Evolutionary conservation across 2,113 vertebrate genomes (phyloP), one percentile per base, ranked within the genome.

Genomic region (Glareola pratincola): DNA sequence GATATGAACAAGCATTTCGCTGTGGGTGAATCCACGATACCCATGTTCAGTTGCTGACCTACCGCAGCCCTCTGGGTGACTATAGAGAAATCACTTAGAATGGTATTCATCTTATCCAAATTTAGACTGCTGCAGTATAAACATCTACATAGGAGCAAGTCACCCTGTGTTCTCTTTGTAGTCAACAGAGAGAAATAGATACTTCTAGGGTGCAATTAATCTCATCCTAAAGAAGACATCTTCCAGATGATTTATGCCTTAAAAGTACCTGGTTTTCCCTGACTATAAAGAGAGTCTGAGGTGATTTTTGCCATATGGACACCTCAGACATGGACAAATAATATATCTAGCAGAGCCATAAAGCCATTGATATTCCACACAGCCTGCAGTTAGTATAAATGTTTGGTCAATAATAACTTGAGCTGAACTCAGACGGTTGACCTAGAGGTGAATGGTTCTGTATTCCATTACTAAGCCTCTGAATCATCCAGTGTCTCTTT

Each of bases 221-320:
- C 94, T 95, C 81, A 82, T 53, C 74, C 57, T 85, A 82, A 95
- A 92, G 94, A 94, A 91, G 90, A 90, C 94, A 66, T 94, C 92
- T 92, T 85, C 48, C 81, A 90, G 39, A 82, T 96, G 85, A 97
- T 95, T 94, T 93, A 97, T 83, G 57, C 50, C 53, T 94, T 95
- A 37, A 73, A 95, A 92, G 81, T 96, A 97, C 96, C 96, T 97
- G 92, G 0, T 96, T 93, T 96, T 92, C 57, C 39, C 62, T 82
- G 74, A 92, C 93, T 93, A 69, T 72, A 95, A 96, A 93, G 93
- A 53, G 77, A 97, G 81, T 85, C 84, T 88, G 90, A 96, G 69
- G 85, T 96, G 96, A 96, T 96, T 96, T 96, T 96, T 96, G 95
- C 97, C 95, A 93, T 96, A 96, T 95, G 95, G 96, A 96, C 89